Base-by-base conservation (phyloP, 2,888 invertebrate species). In the Torymus texanus region DNA sequence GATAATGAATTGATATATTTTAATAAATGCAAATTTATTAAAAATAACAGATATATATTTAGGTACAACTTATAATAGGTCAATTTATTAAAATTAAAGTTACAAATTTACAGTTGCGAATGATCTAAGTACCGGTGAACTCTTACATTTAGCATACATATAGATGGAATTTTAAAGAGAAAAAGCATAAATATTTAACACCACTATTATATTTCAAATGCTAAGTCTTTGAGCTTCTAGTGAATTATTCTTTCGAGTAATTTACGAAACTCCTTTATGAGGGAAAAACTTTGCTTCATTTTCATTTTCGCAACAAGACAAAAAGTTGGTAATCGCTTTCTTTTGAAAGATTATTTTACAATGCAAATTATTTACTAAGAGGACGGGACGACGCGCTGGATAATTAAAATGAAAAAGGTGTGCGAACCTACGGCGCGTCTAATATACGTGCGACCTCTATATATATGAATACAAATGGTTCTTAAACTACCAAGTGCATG, bases 221-320 rank as follows among this genome's bases (percentile, higher is more conserved):
- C 50, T 50, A 58, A 58, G 51, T 11, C 55, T 59, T 63, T 65
- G 58, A 77, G 58, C 63, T 71, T 77, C 51, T n/a, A 65, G 65
- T 71, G 56, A 77, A 77, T 71, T 77, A 71, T 71, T 65, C 71
- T 71, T 71, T 24, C 24, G 51, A 77, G 51, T 77, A 77, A 77
- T 76, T 71, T 76, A 71, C 51, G 50, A 56, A 76, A 16, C 62
- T 71, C 14, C 41, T 77, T 58, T 63, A 76, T n/a, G 51, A 58
- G 55, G 13, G n/a, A 29, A 63, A 63, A 24, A 24, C 55, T 63
- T 72, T 62, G 53, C 41, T 59, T 53, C 12, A 21, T 41, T 62
- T 72, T n/a, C 50, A 24, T 53, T 11, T n/a, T n/a, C 21, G 3
- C 0, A 13, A 16, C n/a, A 55, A 63, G n/a, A 24, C 51, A 29